These are phyloP conservation scores for Champsocephalus esox DNA, from an alignment of 2,797 vertebrate genomes.

Conservation along the genomic window DNA sequence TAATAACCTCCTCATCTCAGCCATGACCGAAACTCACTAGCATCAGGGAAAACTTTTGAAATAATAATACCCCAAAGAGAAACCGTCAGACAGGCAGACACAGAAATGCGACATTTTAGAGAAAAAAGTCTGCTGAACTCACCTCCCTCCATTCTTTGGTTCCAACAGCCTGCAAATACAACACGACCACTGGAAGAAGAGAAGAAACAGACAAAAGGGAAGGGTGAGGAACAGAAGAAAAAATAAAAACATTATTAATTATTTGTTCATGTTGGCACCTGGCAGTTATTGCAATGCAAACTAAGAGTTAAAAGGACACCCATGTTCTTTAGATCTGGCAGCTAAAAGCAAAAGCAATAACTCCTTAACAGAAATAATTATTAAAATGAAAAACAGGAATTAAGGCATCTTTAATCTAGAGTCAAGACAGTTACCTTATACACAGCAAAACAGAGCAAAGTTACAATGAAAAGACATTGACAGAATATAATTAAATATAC, in stretches of 20 bases:
- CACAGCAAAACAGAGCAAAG: neutral
- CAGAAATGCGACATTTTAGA: constrained; percentile 4
- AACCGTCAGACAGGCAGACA: neutral
- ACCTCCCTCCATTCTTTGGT: constrained; percentile 99
- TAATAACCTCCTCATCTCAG: constrained; percentile 20
- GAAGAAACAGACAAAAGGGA: constrained; percentile 4
- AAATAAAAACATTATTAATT: constrained; percentile 7
- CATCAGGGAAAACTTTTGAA: neutral
- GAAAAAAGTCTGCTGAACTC: constrained; percentile 68
- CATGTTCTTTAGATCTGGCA: constrained; percentile 30
- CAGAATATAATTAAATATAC: too few species aligned
- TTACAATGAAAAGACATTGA: too few species aligned
- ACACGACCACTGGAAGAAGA: constrained; percentile 88
- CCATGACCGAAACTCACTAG: neutral
- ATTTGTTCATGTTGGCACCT: constrained; percentile 10
- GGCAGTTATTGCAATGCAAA: constrained; percentile 37
- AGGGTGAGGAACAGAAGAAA: constrained; percentile 19
- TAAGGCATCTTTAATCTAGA: too few species aligned
- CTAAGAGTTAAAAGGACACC: constrained; percentile 16
- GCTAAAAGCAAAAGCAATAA: constrained; percentile 31
- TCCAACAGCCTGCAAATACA: constrained; percentile 91
- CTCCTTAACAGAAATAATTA: constrained; percentile 7
- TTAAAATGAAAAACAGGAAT: neutral
- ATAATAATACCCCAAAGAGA: constrained; percentile 4
- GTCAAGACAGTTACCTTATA: neutral